Conservation (phyloP, 2,113 vertebrate genomes). For the Miniopterus natalensis region DNA sequence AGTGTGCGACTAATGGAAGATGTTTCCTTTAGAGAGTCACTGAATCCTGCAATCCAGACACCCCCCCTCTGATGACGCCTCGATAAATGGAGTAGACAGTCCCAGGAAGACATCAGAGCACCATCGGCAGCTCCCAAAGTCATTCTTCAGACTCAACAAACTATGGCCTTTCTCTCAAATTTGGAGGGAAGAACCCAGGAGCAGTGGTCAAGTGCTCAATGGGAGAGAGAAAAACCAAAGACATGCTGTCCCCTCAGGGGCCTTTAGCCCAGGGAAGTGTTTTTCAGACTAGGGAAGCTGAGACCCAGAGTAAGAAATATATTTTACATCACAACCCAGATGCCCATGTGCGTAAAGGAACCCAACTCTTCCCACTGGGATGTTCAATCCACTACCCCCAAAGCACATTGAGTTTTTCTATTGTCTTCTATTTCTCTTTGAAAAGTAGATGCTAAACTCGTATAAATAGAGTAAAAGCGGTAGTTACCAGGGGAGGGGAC, state of each 20-base stretch:
- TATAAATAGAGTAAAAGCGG: not conserved
- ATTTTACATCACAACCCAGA: not conserved
- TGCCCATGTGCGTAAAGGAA: too few relatives aligned
- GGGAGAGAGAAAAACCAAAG: not conserved
- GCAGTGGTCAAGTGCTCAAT: not conserved
- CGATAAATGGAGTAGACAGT: constrained; percentile 68
- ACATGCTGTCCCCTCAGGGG: not conserved
- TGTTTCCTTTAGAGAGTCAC: constrained; percentile 59
- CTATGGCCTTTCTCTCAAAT: constrained; percentile 56
- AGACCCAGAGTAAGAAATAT: not conserved
- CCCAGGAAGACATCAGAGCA: constrained; percentile 61
- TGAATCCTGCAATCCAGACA: constrained; percentile 59
- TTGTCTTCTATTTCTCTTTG: not conserved
- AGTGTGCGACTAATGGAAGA: constrained; percentile 65
- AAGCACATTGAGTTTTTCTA: not conserved
- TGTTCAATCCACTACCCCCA: not conserved
- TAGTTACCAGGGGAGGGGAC: not conserved
- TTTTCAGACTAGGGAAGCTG: not conserved
- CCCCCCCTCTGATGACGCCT: constrained; percentile 33
- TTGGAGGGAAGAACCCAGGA: not conserved
- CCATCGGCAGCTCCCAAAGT: constrained; percentile 56
- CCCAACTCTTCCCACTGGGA: not conserved
- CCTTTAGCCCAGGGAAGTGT: not conserved
- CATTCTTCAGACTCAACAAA: constrained; percentile 29
- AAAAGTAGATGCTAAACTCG: not conserved